Percentiles rank a stretch among this genome's conserved stretches.
Conservation (phyloP, 2,113 vertebrate species). For the Oreocharis arfaki region DNA sequence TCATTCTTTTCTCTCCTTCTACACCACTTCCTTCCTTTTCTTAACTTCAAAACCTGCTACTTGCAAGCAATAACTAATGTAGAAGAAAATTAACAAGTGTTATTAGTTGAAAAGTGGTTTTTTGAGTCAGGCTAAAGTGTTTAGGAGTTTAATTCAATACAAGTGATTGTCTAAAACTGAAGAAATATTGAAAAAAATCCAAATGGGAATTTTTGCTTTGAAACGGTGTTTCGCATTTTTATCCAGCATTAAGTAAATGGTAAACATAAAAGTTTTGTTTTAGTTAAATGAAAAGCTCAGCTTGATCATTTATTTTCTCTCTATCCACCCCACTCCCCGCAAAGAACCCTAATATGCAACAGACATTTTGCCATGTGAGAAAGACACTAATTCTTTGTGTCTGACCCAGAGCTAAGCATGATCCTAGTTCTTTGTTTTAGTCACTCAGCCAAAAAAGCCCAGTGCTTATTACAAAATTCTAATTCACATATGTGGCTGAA, state of each 20-base stretch:
- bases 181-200: not conserved
- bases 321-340: too few species aligned
- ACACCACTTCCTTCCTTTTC: not conserved
- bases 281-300: not conserved
- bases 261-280: not conserved
- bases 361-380: not conserved
- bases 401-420: not conserved
- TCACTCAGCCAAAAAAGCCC: not conserved
- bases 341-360: not conserved
- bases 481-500: not conserved
- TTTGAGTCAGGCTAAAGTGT: not conserved
- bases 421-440: not conserved
- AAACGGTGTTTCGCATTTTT: not conserved
- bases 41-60: not conserved
- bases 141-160: not conserved
- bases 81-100: not conserved
- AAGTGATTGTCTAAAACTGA: not conserved
- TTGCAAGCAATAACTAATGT: not conserved
- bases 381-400: not conserved
- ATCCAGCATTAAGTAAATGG: not conserved
- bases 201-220: not conserved
- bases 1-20: not conserved
- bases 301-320: not conserved
- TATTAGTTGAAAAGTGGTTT: not conserved
- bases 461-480: not conserved